Conservation (phyloP, 2,888 invertebrate genomes). For the Ariolimax columbianus region DNA sequence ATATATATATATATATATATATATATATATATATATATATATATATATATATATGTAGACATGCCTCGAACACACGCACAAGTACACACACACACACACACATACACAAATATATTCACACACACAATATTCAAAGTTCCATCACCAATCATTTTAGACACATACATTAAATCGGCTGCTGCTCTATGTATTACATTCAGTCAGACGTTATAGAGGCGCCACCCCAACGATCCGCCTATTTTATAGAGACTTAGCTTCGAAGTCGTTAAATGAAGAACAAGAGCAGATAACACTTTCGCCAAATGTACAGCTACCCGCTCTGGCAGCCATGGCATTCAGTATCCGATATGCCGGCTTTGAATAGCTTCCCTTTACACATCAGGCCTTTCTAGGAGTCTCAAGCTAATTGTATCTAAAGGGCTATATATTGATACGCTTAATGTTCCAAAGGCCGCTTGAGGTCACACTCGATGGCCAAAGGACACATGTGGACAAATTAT, state of each 20-base stretch:
- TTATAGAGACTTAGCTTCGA: neutral
- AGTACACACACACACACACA: neutral
- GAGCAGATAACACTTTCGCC: neutral
- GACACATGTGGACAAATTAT: no score
- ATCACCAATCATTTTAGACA: neutral
- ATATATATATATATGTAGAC: no score
- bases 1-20: constrained; percentile 26
- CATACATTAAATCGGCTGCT: neutral
- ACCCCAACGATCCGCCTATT: neutral
- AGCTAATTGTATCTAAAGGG: no score
- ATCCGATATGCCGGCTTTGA: constrained; percentile 4
- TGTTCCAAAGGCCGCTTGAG: no score
- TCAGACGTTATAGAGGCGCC: neutral
- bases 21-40: constrained; percentile 1
- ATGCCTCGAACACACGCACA: no score
- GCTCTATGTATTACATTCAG: neutral
- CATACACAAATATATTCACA: neutral
- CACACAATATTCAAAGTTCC: neutral
- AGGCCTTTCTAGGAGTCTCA: no score
- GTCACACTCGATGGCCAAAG: no score
- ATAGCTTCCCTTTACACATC: neutral
- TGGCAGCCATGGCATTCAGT: neutral
- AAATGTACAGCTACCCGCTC: neutral
- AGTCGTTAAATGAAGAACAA: constrained; percentile 2
- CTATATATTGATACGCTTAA: no score